A percentile compares a stretch with the other conserved stretches of the same genome.
These are phyloP conservation scores for Cosmia pyralina DNA, from an alignment of 2,888 invertebrate genomes.

Conservation along the genomic window DNA sequence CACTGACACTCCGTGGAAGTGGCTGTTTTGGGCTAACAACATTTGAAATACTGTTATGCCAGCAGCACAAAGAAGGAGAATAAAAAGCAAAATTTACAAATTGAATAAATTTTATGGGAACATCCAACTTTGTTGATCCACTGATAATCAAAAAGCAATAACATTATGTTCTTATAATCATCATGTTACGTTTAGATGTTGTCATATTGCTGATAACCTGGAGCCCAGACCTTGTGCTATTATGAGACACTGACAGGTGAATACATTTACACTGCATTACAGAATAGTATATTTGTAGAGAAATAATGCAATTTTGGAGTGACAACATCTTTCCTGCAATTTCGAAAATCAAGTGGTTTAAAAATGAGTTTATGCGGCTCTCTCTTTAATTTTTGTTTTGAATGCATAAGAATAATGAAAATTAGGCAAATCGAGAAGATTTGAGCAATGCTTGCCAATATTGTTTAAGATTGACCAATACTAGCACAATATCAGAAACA, in stretches of 20 bases:
- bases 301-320: not conserved
- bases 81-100: not conserved
- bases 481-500: constrained; percentile 6
- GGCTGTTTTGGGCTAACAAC: not conserved
- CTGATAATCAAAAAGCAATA: not conserved
- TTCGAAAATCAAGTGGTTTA: not conserved
- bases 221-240: not conserved
- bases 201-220: not conserved
- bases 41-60: not conserved
- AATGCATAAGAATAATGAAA: not conserved
- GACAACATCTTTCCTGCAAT: too few species aligned
- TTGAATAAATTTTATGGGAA: not conserved
- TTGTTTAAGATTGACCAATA: not conserved
- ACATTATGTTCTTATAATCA: not conserved
- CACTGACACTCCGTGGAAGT: too few species aligned
- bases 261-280: constrained; percentile 11
- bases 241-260: constrained; percentile 10
- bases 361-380: not conserved
- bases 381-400: not conserved
- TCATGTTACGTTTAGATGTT: not conserved
- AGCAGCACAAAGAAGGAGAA: not conserved
- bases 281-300: not conserved
- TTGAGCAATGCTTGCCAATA: not conserved
- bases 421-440: not conserved
- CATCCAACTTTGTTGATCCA: not conserved